Conservation (phyloP, 2,888 invertebrate species). For the Hoplodrina ambigua region DNA sequence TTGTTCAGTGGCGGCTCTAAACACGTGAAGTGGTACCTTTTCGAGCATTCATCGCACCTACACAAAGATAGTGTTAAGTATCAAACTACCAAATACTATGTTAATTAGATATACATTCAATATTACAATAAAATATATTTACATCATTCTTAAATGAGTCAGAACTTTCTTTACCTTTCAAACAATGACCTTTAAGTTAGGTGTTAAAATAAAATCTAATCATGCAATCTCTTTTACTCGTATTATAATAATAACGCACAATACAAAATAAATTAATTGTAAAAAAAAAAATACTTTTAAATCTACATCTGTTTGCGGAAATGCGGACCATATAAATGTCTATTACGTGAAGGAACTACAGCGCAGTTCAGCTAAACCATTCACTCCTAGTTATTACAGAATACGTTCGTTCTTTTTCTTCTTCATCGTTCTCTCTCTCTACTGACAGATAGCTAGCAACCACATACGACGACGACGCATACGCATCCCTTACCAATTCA, state of each 20-base stretch:
- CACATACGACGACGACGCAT: not conserved
- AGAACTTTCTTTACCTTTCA: not conserved
- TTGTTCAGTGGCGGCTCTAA: constrained; percentile 98
- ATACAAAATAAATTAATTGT: too few species aligned
- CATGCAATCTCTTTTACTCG: too few species aligned
- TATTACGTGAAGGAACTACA: not conserved
- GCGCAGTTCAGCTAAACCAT: not conserved
- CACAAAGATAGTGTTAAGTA: constrained; percentile 32
- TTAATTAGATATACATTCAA: too few species aligned
- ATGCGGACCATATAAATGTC: not conserved
- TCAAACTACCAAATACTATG: constrained; percentile 7
- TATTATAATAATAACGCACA: too few species aligned
- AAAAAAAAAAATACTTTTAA: too few species aligned
- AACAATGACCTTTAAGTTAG: too few species aligned
- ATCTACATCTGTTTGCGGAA: not conserved
- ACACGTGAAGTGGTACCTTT: constrained; percentile 97
- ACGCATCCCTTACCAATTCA: not conserved
- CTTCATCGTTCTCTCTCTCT: not conserved
- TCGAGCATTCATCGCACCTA: constrained; percentile 97
- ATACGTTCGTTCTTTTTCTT: not conserved
- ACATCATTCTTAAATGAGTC: not conserved
- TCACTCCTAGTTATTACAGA: not conserved
- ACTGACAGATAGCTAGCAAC: not conserved
- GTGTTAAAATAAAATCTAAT: too few species aligned
- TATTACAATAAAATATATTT: too few species aligned